A percentile compares a stretch with the other conserved stretches of the same genome.
Evolutionary conservation across 2,797 vertebrate species (phyloP).

Genomic region (Fundulus diaphanus): DNA sequence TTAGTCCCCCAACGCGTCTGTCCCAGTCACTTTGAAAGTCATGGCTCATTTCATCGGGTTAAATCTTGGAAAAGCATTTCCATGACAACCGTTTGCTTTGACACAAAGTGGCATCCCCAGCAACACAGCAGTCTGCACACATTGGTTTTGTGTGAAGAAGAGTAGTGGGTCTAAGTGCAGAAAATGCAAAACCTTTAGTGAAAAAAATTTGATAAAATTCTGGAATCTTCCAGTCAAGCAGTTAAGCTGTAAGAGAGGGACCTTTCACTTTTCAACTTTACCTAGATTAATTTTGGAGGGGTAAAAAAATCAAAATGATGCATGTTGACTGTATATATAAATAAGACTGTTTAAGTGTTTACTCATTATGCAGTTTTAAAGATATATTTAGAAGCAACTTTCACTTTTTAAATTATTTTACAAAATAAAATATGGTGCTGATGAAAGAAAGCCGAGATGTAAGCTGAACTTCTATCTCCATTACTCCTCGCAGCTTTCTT

Average conservation of each 20-base stretch:
- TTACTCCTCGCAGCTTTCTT: slow-evolving; percentile 30
- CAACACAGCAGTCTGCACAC: slow-evolving; percentile 60
- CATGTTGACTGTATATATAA: not conserved
- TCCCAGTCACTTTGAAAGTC: slow-evolving; percentile 59
- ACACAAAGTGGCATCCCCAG: slow-evolving; percentile 45
- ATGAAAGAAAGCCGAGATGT: slow-evolving; percentile 16
- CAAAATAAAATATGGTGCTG: not conserved
- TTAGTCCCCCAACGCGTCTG: not conserved
- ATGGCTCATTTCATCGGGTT: slow-evolving; percentile 59
- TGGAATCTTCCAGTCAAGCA: slow-evolving; percentile 38
- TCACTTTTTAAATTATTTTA: not conserved
- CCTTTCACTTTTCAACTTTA: slow-evolving; percentile 32
- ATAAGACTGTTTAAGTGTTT: not conserved
- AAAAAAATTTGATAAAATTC: not conserved
- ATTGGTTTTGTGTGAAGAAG: slow-evolving; percentile 13
- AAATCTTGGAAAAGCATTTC: slow-evolving; percentile 64
- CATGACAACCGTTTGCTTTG: slow-evolving; percentile 70
- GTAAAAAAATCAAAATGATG: not conserved
- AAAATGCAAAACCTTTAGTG: slow-evolving; percentile 13
- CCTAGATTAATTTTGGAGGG: slow-evolving; percentile 5
- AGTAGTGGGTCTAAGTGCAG: slow-evolving; percentile 18
- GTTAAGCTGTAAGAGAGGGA: slow-evolving; percentile 28
- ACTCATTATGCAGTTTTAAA: not conserved
- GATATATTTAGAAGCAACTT: not conserved
- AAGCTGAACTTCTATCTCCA: slow-evolving; percentile 34